Evolutionary conservation across 2,888 invertebrate genomes (phyloP), one percentile per base, ranked within the genome.

Genomic region (Cataglyphis rosenhaueri): DNA sequence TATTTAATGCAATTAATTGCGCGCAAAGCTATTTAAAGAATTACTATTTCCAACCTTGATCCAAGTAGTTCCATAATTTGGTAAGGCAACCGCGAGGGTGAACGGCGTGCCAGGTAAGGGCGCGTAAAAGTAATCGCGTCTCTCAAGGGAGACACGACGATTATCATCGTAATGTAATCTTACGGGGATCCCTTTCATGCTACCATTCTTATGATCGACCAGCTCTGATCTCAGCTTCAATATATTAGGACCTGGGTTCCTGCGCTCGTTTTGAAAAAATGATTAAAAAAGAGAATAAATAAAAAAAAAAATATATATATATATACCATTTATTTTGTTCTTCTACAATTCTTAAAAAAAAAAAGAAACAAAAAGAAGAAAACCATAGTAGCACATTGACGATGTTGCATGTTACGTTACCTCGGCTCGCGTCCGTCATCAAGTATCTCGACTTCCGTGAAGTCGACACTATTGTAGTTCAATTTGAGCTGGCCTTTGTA

Each of bases 401-500:
- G 29, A 25, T 1, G n/a, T 65, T 44, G 18, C 5, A 18, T 2
- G 10, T 44, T 41, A 44, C 4, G 35, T 87, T 96, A 96, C 79
- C 98, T 96, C 0, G 97, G 96, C 0, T 95, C 96, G 73, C 96
- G 95, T 3, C 96, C 96, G 86, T 96, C 96, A 91, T 97, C 97
- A 35, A 97, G 96, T 87, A 99, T 97, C 94, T 99, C 99, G 8
- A 99, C 97, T 95, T 99, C 99, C 1, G 98, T 97, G 83, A 99
- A 96, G 95, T 99, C 99, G 52, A 99, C 97, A 94, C 99, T 99
- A 95, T 99, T 99, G 95, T 98, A 99, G 94, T 99, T 99, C n/a
- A 97, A 96, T 95, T 98, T 99, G 81, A 98, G 95, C 70, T 95
- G 95, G 52, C 96, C 96, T 89, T 96, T 96, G 89, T 96, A 96